Base-by-base conservation (phyloP, 2,888 invertebrate species). In the Timema podura region DNA sequence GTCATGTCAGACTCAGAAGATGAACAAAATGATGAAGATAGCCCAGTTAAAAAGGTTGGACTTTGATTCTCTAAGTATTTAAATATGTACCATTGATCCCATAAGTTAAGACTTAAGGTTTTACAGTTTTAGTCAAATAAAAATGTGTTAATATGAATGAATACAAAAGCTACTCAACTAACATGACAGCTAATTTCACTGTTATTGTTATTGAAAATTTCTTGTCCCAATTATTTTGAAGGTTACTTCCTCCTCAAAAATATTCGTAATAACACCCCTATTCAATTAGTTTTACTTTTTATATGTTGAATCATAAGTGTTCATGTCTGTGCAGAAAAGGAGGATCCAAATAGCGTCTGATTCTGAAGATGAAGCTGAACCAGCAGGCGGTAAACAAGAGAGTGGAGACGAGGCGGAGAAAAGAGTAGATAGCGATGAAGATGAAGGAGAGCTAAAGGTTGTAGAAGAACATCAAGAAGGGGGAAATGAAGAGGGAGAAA, bases 1-100 rank as follows among this genome's bases (percentile, higher is more conserved):
- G 74, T 79, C 9, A 44, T 65, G 46, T 80, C 80, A 0, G 81
- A 81, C 74, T 80, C 80, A 8, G 77, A 76, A 69, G 82, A 83
- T 74, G 83, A 80, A 30, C 44, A 13, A 61, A 82, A 77, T 74
- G 81, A 75, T 66, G 8, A 82, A 79, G 76, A 48, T 8, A 68
- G 64, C 9, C 65, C 51, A 51, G 30, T 30, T 30, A 30, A 30
- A 30, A 30, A 30, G 30, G 30, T 30, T 30, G 30, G 30, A 30
- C 30, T 30, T 30, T 30, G 30, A 30, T 30, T 30, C 30, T 30
- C 3, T 3, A 30, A 30, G 30, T 30, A 30, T 30, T 30, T 1
- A 30, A 30, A 30, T 30, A 30, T 30, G 30, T 30, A 30, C 30
- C 30, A 30, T 30, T 30, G 30, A 30, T 3, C 3, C 30, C 30